These are phyloP conservation scores for Syrmaticus mikado DNA, from an alignment of 2,113 vertebrate species.

Conservation along the genomic window DNA sequence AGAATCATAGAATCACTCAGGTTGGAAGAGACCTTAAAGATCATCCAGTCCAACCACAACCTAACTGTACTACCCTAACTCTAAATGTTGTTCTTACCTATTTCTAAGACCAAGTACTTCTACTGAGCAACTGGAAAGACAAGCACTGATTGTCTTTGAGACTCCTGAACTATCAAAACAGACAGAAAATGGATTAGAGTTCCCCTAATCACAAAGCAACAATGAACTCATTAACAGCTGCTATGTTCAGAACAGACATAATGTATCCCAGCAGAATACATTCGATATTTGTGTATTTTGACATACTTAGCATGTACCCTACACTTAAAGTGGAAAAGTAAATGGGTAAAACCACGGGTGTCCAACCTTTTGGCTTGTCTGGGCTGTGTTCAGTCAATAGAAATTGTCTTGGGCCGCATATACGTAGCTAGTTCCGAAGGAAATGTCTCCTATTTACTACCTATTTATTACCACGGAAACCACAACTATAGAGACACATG, in stretches of 20 bases:
- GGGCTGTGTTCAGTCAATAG: too few relatives aligned
- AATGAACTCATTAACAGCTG: not conserved
- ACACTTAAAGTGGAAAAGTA: not conserved
- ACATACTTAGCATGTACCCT: not conserved
- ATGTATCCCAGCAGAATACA: not conserved
- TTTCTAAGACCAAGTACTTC: not conserved
- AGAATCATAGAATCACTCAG: too few relatives aligned
- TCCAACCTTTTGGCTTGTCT: too few relatives aligned
- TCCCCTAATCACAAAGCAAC: not conserved
- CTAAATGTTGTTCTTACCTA: not conserved
- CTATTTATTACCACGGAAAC: too few relatives aligned
- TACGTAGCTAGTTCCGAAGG: too few relatives aligned
- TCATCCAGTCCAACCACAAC: too few relatives aligned
- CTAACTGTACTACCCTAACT: too few relatives aligned
- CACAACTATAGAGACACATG: too few relatives aligned
- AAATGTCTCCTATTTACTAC: too few relatives aligned
- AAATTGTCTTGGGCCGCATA: too few relatives aligned
- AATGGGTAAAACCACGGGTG: not conserved
- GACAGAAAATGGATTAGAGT: not conserved
- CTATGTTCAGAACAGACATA: not conserved
- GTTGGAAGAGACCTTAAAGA: too few relatives aligned
- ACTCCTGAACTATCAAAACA: not conserved
- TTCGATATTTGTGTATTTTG: not conserved
- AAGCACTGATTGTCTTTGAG: not conserved
- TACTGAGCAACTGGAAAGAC: not conserved